Conservation (phyloP, 2,113 vertebrate species). For the Herpailurus yagouaroundi region DNA sequence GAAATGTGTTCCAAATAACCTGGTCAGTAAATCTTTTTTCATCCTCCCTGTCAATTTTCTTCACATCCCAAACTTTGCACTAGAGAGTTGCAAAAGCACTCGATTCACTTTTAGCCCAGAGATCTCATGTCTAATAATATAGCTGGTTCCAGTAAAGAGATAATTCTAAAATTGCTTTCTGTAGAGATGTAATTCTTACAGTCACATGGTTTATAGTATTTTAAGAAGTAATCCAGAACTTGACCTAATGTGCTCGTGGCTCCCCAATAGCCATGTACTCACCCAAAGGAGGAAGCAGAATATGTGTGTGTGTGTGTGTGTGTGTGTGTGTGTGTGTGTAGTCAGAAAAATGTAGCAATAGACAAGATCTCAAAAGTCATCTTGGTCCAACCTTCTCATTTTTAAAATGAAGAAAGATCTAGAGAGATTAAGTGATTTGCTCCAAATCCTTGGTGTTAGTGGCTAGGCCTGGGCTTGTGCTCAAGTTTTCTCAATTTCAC, state of each 20-base stretch:
- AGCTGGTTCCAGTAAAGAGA: slow-evolving; percentile 1
- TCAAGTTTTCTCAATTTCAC: slow-evolving; percentile 46
- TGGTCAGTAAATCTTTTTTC: slow-evolving; percentile 52
- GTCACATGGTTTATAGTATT: not conserved
- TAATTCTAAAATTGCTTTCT: slow-evolving; percentile 17
- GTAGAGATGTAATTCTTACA: not conserved
- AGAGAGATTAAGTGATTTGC: not conserved
- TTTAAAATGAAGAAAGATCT: slow-evolving; percentile 49
- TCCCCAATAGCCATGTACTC: not conserved
- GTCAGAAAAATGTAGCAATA: not conserved
- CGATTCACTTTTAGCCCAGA: slow-evolving; percentile 49
- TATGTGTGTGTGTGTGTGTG: not conserved
- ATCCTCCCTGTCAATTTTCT: slow-evolving; percentile 59
- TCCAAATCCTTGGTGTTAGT: not conserved
- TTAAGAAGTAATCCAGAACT: slow-evolving; percentile 19
- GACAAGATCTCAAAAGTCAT: slow-evolving; percentile 23
- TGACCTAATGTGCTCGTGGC: not conserved
- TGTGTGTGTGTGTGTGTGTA: not conserved
- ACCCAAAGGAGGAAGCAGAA: slow-evolving; percentile 18
- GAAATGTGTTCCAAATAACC: slow-evolving; percentile 25
- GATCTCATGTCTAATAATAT: not conserved
- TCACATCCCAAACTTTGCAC: slow-evolving; percentile 46
- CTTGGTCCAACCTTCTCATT: not conserved
- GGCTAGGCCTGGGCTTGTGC: not conserved
- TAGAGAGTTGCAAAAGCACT: slow-evolving; percentile 63